Evolutionary conservation across 2,888 invertebrate species (phyloP), one percentile per base, ranked within the genome.

Genomic region (Dusona sp.): DNA sequence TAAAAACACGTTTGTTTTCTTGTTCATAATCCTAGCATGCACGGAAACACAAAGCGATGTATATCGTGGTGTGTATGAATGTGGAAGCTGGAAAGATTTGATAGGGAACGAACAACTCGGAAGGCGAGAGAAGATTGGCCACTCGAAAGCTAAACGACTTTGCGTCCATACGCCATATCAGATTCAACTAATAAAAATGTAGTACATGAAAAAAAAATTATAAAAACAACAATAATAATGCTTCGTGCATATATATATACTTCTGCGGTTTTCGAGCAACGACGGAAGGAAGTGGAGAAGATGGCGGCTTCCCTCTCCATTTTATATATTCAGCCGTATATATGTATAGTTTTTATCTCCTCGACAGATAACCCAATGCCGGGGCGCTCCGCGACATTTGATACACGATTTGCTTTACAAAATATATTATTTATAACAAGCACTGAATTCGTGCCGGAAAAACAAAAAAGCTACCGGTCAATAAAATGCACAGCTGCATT

Each of bases 201-300:
- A 45, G 29, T 45, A 29, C 8, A 9, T 45, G n/a, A n/a, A 19
- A 51, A 65, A 45, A 36, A 48, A 64, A 48, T 22, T 33, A 61
- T n/a, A 45, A 48, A 61, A 70, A 54, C 25, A 29, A 25, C 3
- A 33, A n/a, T 13, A 36, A 54, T 25, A 68, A 80, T 25, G 36
- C 22, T 16, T 65, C 80, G n/a, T 45, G 29, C 65, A 61, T 75
- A 38, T 64, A 57, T 61, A 65, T 36, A 42, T 42, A 42, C n/a
- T n/a, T n/a, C n/a, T 77, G 81, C 77, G 79, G 83, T 83, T 85
- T 85, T 70, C 33, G n/a, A 74, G 57, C 80, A 72, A 78, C 67
- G 83, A 84, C 87, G 88, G 87, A 88, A 88, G 88, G 88, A 88
- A 88, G 88, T 87, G 86, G 88, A 83, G 77, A 88, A 87, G 84